phyloP scores from a whole-genome alignment of 2,797 vertebrate species.

The Calcarius lapponicus region DNA sequence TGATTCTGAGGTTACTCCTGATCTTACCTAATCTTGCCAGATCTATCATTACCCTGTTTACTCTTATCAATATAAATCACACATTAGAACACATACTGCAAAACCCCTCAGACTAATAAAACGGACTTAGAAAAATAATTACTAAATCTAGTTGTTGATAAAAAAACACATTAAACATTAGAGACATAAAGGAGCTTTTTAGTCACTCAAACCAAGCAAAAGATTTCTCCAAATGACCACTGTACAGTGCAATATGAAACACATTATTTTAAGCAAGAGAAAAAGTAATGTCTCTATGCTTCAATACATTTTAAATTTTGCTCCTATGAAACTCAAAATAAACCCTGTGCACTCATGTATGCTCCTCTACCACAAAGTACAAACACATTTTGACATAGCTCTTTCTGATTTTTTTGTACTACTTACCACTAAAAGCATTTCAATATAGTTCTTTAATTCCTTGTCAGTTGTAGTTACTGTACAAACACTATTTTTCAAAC shows the following conservation, averaged over 20 bases:
- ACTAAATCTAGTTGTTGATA: background rate
- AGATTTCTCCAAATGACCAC: background rate
- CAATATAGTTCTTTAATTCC: background rate
- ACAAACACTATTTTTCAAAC: background rate
- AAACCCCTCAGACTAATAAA: background rate
- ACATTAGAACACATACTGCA: background rate
- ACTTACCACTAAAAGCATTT: background rate
- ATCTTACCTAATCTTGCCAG: background rate
- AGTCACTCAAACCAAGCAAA: background rate
- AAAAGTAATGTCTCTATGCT: background rate
- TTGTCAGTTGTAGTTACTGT: background rate
- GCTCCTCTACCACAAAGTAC: background rate
- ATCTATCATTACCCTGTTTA: background rate
- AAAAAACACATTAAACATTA: background rate
- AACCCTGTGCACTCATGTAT: background rate
- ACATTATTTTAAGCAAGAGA: background rate
- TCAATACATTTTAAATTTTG: background rate
- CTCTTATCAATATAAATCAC: background rate
- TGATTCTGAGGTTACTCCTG: background rate
- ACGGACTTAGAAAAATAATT: background rate
- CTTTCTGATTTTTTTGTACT: background rate
- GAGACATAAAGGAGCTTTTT: background rate
- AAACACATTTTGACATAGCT: background rate
- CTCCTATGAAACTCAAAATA: background rate
- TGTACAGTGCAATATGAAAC: rapidly evolving